phyloP scores from a whole-genome alignment of 2,113 vertebrate species.

The Dasyornis broadbenti region DNA sequence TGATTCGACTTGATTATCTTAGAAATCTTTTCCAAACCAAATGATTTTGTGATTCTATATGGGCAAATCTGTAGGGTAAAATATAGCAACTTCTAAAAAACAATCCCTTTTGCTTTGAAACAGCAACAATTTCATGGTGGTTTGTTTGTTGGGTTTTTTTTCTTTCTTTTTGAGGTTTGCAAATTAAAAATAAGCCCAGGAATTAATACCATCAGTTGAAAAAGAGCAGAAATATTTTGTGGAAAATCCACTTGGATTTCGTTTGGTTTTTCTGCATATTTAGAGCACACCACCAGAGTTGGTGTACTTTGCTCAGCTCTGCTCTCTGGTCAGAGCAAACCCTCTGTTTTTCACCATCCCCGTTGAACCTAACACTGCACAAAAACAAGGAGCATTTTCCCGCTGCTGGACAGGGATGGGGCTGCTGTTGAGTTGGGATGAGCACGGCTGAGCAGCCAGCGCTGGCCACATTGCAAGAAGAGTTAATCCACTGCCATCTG shows the following conservation, averaged over 20 bases:
- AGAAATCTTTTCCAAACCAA: neutral
- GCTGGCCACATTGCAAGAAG: neutral
- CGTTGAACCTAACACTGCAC: rapidly evolving
- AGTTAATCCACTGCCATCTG: constrained; percentile 61
- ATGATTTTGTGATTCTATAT: neutral
- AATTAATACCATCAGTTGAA: neutral
- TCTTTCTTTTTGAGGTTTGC: neutral
- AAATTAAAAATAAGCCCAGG: neutral
- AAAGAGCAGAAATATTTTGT: neutral
- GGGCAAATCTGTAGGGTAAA: neutral
- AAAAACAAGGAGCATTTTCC: neutral
- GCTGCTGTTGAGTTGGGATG: neutral
- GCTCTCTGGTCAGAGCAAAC: neutral
- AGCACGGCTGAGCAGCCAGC: neutral
- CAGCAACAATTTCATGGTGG: neutral
- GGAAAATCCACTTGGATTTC: neutral
- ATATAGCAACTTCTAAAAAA: neutral
- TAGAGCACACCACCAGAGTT: neutral
- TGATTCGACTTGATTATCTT: neutral
- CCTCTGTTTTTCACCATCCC: neutral
- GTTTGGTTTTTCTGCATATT: neutral
- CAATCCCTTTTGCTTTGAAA: neutral
- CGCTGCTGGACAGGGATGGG: neutral
- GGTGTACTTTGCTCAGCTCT: neutral
- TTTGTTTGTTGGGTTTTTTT: neutral